Evolutionary conservation across 2,113 vertebrate species (phyloP), one percentile per base, ranked within the genome.

Genomic region (Euleptes europaea): DNA sequence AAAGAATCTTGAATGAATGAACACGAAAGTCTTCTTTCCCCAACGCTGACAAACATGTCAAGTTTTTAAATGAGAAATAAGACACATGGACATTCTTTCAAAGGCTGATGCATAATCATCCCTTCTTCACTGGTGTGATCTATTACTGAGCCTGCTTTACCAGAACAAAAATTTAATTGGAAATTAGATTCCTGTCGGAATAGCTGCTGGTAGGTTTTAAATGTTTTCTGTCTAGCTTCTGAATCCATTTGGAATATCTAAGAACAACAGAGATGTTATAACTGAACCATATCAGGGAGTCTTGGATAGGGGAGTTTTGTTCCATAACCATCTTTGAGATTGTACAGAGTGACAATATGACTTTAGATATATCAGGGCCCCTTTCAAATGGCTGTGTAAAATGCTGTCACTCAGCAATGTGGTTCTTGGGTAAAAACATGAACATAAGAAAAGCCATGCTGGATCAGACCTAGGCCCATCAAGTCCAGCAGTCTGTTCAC

Each of bases 101-200:
- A 49, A 77, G 51, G 44, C 70, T 63, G 44, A 33, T 83, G 82
- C 57, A 72, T 65, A 73, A 49, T 35, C 82, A 66, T 66, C n/a
- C 26, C 42, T 51, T 76, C 73, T 76, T 38, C 60, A 6, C 5
- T 40, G n/a, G 60, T 54, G 38, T 69, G 72, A 84, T 76, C 60
- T 84, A 84, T 84, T 76, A 76, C 57, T 31, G 51, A n/a, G 63
- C 26, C 63, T 54, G n/a, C 57, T 67, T 77, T 74, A 69, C 60
- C 82, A 84, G 82, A 76, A 84, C 42, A 69, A 76, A 84, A 84
- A 77, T 67, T 84, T 77, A 84, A 77, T 84, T 84, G 73, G 82
- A 84, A 84, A 77, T 77, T 76, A 84, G 73, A 76, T 66, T 67
- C 82, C 82, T 84, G 73, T 54, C 60, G n/a, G 76, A 67, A 67